phyloP scores from a whole-genome alignment of 2,888 invertebrate species.

The Caenorhabditis panamensis region DNA sequence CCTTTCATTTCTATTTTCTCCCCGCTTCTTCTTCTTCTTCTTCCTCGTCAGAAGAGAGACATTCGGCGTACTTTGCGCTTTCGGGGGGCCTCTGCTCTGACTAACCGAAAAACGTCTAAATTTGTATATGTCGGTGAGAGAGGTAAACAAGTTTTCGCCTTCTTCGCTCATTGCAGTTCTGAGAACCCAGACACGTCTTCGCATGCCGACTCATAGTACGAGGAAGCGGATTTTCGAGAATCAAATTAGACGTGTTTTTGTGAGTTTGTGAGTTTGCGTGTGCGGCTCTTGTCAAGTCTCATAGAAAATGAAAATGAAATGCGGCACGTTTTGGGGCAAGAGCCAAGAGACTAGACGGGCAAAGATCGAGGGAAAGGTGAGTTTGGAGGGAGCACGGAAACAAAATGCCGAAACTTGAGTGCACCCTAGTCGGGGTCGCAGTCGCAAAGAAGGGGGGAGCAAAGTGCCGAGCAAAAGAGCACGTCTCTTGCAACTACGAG shows the following conservation, averaged over 20 bases:
- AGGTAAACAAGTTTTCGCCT: constrained; percentile 38
- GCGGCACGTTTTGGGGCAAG: no score
- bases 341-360: no score
- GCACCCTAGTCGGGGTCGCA: not conserved
- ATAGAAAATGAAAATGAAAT: no score
- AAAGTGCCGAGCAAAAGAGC: not conserved
- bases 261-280: no score
- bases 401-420: constrained; percentile 30
- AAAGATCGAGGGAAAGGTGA: constrained; percentile 31
- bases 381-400: constrained; percentile 39
- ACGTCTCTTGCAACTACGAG: no score
- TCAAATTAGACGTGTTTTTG: not conserved
- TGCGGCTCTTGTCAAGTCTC: no score
- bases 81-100: constrained; percentile 7
- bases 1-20: constrained; percentile 14
- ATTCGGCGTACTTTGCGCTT: constrained; percentile 51
- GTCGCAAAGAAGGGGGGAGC: not conserved
- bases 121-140: constrained; percentile 7
- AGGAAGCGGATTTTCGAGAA: not conserved
- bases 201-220: not conserved
- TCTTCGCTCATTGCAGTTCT: constrained; percentile 14
- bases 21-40: constrained; percentile 15
- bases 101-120: constrained; percentile 28
- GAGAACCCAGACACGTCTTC: constrained; percentile 5
- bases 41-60: constrained; percentile 37